Base-by-base conservation (phyloP, 2,888 invertebrate genomes). In the Euplagia quadripunctaria region DNA sequence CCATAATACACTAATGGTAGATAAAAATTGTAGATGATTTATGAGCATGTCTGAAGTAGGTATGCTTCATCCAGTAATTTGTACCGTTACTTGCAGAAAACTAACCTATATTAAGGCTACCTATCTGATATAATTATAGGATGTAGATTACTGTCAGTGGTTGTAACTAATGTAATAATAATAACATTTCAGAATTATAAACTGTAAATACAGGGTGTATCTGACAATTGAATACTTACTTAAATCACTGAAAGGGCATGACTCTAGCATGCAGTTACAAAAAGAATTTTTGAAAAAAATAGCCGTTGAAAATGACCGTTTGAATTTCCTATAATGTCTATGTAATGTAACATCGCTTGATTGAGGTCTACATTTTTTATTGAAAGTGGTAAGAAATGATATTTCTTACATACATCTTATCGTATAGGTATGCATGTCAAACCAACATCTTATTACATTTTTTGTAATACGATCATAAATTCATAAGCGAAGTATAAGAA, bases 31-130 rank as follows among this genome's bases (percentile, higher is more conserved):
- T 42, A 77, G 77, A 80, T 85, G 82, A 85, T 83, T 85, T 81
- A 83, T 82, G 82, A 84, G 72, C 79, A 74, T 74, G 76, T 75
- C 74, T 43, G 81, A 79, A 77, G 68, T 31, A 31, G 1, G 31
- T 71, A 70, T 75, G 79, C 78, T 82, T 75, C 71, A 74, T 77
- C 68, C 66, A 77, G 82, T 79, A 80, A 86, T 86, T 87, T 85
- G 77, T 73, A 77, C 73, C 82, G 77, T 85, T 87, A 85, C 84
- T 85, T 78, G 86, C 86, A 86, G 77, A 85, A 87, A 86, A 78
- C 71, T 80, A 78, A 79, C 81, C 82, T 77, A 86, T 75, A 84
- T 84, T 70, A 80, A 69, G 71, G 74, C 72, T 65, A 72, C 64
- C 70, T 77, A 79, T 73, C 68, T n/a, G 64, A 79, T 77, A 76